phyloP scores from a whole-genome alignment of 2,888 invertebrate species.

The Temnothorax rugatulus region DNA sequence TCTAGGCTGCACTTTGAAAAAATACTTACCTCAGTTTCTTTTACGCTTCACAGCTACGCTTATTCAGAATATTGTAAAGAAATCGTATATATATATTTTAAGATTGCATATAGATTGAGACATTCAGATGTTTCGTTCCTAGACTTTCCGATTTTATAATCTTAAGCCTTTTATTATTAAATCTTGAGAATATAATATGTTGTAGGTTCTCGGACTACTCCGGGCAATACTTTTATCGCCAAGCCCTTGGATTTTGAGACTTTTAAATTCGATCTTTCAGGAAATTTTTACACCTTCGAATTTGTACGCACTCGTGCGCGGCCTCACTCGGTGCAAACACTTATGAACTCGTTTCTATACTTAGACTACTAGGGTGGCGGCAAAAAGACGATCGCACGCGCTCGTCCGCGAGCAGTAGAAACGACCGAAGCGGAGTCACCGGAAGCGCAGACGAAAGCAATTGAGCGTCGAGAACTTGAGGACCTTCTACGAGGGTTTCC shows the following conservation, averaged over 20 bases:
- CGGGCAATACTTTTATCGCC: background rate
- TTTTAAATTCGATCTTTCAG: background rate
- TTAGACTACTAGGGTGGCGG: conserved; percentile 61
- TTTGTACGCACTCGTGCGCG: conserved; percentile 30
- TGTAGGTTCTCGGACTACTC: background rate
- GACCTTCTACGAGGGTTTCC: conserved; percentile 37
- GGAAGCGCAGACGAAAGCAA: conserved; percentile 52
- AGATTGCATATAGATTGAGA: background rate
- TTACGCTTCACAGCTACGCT: conserved; percentile 4
- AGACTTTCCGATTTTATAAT: background rate
- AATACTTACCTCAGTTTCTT: conserved; percentile 17
- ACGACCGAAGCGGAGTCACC: conserved; percentile 44
- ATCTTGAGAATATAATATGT: background rate
- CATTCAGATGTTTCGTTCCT: background rate
- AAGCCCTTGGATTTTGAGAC: background rate
- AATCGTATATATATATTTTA: background rate
- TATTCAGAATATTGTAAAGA: background rate
- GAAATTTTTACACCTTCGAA: conserved; percentile 31
- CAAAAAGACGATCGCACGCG: conserved; percentile 40
- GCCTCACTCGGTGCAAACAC: conserved; percentile 57
- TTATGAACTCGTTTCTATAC: conserved; percentile 76
- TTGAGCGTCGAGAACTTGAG: conserved; percentile 51
- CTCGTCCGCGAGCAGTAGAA: conserved; percentile 21
- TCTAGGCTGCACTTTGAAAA: conserved; percentile 33
- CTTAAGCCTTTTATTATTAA: background rate